These are phyloP conservation scores for Hiodon tergisus DNA, from an alignment of 2,113 vertebrate genomes.

Conservation along the genomic window DNA sequence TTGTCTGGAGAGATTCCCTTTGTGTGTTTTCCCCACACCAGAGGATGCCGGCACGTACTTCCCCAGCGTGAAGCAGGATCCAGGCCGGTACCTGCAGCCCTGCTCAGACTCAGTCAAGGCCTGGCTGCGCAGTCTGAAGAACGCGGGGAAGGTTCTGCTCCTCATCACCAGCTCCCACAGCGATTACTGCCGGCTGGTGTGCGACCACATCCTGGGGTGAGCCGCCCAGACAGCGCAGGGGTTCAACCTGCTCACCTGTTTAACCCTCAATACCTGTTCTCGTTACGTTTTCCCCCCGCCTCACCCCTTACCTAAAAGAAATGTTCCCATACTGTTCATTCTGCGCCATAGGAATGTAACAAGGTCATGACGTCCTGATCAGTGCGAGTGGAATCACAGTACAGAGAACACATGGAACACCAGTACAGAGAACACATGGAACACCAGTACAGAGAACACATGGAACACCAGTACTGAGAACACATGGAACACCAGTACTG, in stretches of 20 bases:
- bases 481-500: too few species aligned
- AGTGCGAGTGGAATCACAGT: not conserved
- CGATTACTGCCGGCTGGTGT: slow-evolving; percentile 89
- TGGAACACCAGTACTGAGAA: too few species aligned
- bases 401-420: not conserved
- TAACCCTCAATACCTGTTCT: too few species aligned
- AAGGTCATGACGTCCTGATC: too few species aligned
- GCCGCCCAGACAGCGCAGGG: slow-evolving; percentile 25
- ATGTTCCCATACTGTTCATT: too few species aligned
- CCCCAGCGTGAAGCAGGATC: slow-evolving; percentile 82
- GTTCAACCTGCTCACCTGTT: too few species aligned
- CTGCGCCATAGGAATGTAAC: too few species aligned
- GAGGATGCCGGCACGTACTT: slow-evolving; percentile 85
- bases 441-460: too few species aligned
- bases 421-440: not conserved
- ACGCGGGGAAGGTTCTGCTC: slow-evolving; percentile 76
- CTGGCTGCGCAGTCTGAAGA: slow-evolving; percentile 82
- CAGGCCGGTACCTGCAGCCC: slow-evolving; percentile 77
- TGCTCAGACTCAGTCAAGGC: slow-evolving; percentile 82
- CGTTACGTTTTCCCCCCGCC: too few species aligned
- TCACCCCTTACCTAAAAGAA: too few species aligned
- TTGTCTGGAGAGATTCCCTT: not conserved
- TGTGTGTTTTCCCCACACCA: slow-evolving; percentile 50
- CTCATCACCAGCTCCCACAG: slow-evolving; percentile 94
- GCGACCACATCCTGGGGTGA: slow-evolving; percentile 84